phyloP scores from a whole-genome alignment of 2,797 vertebrate genomes.

The Gobionotothen gibberifrons region DNA sequence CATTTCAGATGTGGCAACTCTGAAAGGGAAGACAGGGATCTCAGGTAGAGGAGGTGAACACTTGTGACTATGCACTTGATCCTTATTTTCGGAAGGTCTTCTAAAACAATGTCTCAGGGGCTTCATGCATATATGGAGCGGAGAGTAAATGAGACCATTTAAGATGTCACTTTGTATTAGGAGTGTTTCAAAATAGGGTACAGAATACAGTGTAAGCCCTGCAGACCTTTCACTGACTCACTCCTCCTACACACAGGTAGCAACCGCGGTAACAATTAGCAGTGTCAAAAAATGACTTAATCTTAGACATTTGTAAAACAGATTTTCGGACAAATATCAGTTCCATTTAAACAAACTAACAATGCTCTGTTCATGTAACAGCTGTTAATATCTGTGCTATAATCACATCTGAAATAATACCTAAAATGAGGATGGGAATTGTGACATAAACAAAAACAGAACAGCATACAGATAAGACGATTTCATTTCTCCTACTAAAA shows the following conservation, averaged over 20 bases:
- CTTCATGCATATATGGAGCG: constrained; percentile 34
- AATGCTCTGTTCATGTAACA: constrained; percentile 20
- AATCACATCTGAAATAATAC: constrained; percentile 38
- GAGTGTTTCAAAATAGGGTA: constrained; percentile 13
- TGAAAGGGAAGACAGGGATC: constrained; percentile 15
- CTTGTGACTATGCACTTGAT: constrained; percentile 10
- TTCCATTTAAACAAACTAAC: not conserved
- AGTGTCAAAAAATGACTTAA: constrained; percentile 48
- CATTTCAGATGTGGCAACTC: constrained; percentile 50
- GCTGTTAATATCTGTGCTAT: constrained; percentile 40
- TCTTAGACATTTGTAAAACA: constrained; percentile 10
- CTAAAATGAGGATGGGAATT: not conserved
- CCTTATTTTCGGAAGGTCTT: constrained; percentile 47
- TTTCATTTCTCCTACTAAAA: constrained; percentile 8
- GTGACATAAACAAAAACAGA: not conserved
- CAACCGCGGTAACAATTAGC: constrained; percentile 29
- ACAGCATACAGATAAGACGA: not conserved
- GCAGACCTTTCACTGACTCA: constrained; percentile 21
- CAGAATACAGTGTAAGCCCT: constrained; percentile 3
- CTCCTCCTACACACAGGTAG: constrained; percentile 56
- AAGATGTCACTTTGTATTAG: constrained; percentile 51
- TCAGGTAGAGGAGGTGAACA: constrained; percentile 8
- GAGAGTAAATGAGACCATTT: constrained; percentile 49
- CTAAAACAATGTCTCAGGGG: constrained; percentile 47
- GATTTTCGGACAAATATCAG: too few species aligned